phyloP scores from a whole-genome alignment of 2,888 invertebrate genomes.

The Selenia dentaria region DNA sequence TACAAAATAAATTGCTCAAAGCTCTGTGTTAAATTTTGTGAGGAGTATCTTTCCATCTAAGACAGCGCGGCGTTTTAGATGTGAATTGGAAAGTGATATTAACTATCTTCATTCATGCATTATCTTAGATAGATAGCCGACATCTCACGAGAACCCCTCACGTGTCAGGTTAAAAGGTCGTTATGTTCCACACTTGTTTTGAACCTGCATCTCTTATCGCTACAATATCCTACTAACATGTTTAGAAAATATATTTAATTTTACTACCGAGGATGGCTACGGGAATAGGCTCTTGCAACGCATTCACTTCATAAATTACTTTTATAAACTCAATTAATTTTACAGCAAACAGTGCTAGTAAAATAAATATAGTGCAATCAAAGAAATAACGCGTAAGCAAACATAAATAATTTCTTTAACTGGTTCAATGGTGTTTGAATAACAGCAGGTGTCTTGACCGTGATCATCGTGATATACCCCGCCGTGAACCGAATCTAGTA shows the following conservation, averaged over 20 bases:
- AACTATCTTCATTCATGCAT: slow-evolving; percentile 28
- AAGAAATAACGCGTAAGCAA: slow-evolving; percentile 19
- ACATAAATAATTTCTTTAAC: slow-evolving; percentile 12
- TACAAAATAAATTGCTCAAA: neutral
- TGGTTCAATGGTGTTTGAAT: slow-evolving; percentile 18
- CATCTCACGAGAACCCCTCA: slow-evolving; percentile 38
- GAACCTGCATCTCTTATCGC: slow-evolving; percentile 12
- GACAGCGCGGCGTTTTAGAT: slow-evolving; percentile 14
- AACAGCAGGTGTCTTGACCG: slow-evolving; percentile 32
- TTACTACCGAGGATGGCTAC: too few species aligned
- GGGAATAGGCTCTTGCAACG: too few species aligned
- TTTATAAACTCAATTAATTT: slow-evolving; percentile 4
- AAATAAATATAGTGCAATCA: slow-evolving; percentile 8
- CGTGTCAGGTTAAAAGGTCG: slow-evolving; percentile 56
- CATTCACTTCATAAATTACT: too few species aligned
- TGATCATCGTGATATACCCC: slow-evolving; percentile 23
- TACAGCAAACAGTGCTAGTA: slow-evolving; percentile 1
- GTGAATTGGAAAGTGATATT: slow-evolving; percentile 30
- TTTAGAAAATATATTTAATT: too few species aligned
- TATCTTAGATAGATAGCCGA: slow-evolving; percentile 35
- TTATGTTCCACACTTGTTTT: slow-evolving; percentile 29
- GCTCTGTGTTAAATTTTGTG: slow-evolving; percentile 2
- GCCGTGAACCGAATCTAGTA: slow-evolving; percentile 21
- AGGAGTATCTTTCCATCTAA: too few species aligned
- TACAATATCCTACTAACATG: neutral